Evolutionary conservation across 2,888 invertebrate species (phyloP).

Genomic region (Mylabris sibirica): DNA sequence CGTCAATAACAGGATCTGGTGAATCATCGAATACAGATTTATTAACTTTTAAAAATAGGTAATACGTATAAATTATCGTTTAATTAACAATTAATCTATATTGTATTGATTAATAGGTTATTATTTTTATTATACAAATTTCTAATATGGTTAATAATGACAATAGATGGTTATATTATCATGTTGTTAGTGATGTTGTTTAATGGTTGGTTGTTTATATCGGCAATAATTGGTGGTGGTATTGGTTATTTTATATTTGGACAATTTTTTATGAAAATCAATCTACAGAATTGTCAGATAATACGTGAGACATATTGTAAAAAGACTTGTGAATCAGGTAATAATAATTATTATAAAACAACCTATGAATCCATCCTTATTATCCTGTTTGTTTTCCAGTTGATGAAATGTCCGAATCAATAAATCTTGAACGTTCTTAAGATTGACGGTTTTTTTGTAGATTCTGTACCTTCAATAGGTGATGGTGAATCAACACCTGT

Average conservation of each 20-base stretch:
- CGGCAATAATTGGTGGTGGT: slow-evolving; percentile 70
- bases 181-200: slow-evolving; percentile 80
- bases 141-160: slow-evolving; percentile 55
- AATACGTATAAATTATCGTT: slow-evolving; percentile 15
- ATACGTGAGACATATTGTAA: slow-evolving; percentile 61
- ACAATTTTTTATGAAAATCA: slow-evolving; percentile 63
- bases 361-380: slow-evolving; percentile 16
- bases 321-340: slow-evolving; percentile 62
- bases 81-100: slow-evolving; percentile 10
- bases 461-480: slow-evolving; percentile 21
- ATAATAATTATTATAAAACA: slow-evolving; percentile 34
- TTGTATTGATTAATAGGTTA: slow-evolving; percentile 43
- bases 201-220: slow-evolving; percentile 72
- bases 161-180: slow-evolving; percentile 71
- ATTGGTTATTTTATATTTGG: slow-evolving; percentile 68
- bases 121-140: slow-evolving; percentile 53
- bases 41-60: slow-evolving; percentile 50
- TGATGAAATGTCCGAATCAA: slow-evolving; percentile 37
- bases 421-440: not conserved
- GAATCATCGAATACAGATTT: slow-evolving; percentile 40
- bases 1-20: slow-evolving; percentile 28
- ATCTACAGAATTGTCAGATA: slow-evolving; percentile 63
- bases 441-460: slow-evolving; percentile 17
- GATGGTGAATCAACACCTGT: slow-evolving; percentile 54
- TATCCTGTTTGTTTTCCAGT: slow-evolving; percentile 36